Evolutionary conservation across 2,797 vertebrate genomes (phyloP), one percentile per base, ranked within the genome.

Genomic region (Cuculus canorus): DNA sequence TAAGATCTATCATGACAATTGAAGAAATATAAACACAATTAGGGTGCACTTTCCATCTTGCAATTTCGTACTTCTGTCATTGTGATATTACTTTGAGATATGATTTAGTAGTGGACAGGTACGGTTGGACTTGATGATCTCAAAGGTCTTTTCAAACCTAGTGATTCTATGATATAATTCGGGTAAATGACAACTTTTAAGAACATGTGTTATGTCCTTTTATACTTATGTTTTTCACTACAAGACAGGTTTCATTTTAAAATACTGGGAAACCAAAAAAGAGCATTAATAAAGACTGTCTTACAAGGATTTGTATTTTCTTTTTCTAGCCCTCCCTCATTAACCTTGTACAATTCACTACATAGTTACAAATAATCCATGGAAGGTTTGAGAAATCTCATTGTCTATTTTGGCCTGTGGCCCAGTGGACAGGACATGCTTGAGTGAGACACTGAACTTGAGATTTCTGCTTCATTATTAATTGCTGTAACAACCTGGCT

Each of bases 151-250:
- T 39, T 39, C 39, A 39, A 39, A 39, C 39, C 39, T 39, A 39
- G 13, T 39, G 39, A 39, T 39, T 39, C 39, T 39, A 76, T 47
- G 47, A 48, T 27, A 30, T 88, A 90, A 88, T 70, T 96, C 70
- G 56, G 43, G 50, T 73, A 90, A 95, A 92, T 84, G 43, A 63
- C 50, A 88, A 41, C 48, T 86, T 91, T 86, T 79, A 53, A 88
- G 82, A 88, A 93, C 77, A 90, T 45, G 24, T 91, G 79, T 92
- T 93, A 92, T 84, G 56, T 92, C 80, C 66, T 82, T 80, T 81
- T 56, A 76, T 90, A 79, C 28, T 92, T 82, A 82, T 72, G 39
- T 90, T 94, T 54, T 69, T 78, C 50, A 83, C 32, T 75, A 75
- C 57, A 86, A 78, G 47, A 61, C 5, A 54, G 17, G 14, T 60